Evolutionary conservation across 2,113 vertebrate genomes (phyloP).

Genomic region (Myotis davidii): DNA sequence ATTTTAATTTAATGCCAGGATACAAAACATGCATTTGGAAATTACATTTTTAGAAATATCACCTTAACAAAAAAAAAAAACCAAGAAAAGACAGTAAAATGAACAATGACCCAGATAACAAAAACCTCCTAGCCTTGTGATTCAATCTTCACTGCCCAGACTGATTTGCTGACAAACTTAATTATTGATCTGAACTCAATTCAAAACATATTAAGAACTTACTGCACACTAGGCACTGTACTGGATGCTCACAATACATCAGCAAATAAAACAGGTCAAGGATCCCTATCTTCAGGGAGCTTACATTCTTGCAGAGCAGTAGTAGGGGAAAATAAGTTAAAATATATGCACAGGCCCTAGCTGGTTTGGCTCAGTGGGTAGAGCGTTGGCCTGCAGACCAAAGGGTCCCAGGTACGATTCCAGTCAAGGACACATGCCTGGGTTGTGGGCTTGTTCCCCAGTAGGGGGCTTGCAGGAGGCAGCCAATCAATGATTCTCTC

Average conservation of each 20-base stretch:
- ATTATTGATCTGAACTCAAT: slow-evolving; percentile 29
- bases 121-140: background rate
- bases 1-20: slow-evolving; percentile 50
- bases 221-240: background rate
- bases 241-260: background rate
- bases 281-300: background rate
- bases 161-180: slow-evolving; percentile 21
- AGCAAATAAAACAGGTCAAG: background rate
- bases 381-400: too few relatives aligned
- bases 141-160: slow-evolving; percentile 8
- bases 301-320: background rate
- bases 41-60: slow-evolving; percentile 45
- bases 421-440: too few relatives aligned
- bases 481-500: too few relatives aligned
- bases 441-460: too few relatives aligned
- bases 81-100: background rate
- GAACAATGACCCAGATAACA: background rate
- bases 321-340: slow-evolving; percentile 1
- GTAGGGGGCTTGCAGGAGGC: too few relatives aligned
- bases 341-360: background rate
- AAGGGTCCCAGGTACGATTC: too few relatives aligned
- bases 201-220: slow-evolving; percentile 4
- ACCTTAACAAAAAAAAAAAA: background rate
- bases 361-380: too few relatives aligned
- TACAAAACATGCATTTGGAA: slow-evolving; percentile 55